Conservation (phyloP, 2,113 vertebrate species). For the Platycercus adscitus region DNA sequence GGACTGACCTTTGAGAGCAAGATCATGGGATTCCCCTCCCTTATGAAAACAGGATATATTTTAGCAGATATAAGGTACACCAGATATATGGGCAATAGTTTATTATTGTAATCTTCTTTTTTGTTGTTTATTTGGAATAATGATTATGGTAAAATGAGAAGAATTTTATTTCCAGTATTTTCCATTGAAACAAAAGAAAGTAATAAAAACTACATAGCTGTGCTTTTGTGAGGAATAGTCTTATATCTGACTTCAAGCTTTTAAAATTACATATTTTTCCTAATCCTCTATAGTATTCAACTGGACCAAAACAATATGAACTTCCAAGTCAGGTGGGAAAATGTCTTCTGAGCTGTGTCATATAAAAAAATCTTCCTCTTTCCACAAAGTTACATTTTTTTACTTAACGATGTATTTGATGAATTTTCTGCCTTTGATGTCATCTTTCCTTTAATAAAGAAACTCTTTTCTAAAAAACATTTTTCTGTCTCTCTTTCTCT, state of each 20-base stretch:
- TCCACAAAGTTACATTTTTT: neutral
- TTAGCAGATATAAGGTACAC: neutral
- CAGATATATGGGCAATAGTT: neutral
- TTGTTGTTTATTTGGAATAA: neutral
- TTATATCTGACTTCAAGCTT: neutral
- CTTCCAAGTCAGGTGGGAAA: neutral
- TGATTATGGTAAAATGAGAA: neutral
- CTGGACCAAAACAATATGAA: neutral
- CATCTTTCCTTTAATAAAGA: neutral
- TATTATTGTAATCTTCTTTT: neutral
- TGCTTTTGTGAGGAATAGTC: neutral
- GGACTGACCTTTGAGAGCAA: neutral
- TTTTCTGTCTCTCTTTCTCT: neutral
- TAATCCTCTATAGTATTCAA: neutral
- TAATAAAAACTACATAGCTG: neutral
- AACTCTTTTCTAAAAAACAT: neutral
- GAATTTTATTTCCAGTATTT: neutral
- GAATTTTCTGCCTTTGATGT: neutral
- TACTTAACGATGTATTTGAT: neutral
- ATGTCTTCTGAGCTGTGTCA: neutral
- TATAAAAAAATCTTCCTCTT: neutral
- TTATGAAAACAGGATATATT: neutral
- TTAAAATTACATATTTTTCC: neutral
- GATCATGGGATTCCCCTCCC: neutral
- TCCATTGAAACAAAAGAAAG: neutral